A percentile compares a stretch with the other conserved stretches of the same genome.
These are phyloP conservation scores for Timema podura DNA, from an alignment of 2,888 invertebrate species.

Conservation along the genomic window DNA sequence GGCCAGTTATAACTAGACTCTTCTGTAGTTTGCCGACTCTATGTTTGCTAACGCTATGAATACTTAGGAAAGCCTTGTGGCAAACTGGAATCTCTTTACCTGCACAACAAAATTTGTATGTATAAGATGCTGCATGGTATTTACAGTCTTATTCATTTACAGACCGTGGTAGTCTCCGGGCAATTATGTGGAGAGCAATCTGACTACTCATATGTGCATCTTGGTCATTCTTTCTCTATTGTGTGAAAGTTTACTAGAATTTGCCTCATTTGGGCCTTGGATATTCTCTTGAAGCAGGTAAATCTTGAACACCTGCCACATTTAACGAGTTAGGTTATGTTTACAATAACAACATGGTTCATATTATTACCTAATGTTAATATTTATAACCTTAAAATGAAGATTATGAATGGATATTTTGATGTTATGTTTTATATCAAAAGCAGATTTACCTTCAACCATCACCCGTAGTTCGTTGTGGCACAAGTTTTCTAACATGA, in stretches of 20 bases:
- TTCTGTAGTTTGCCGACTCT: neutral
- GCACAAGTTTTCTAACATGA: neutral
- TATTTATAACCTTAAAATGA: neutral
- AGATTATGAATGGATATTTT: neutral
- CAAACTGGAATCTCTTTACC: neutral
- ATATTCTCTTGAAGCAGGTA: neutral
- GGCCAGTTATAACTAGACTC: neutral
- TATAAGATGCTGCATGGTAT: neutral
- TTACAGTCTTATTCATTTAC: neutral
- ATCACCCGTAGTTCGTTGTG: neutral
- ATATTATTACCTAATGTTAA: neutral
- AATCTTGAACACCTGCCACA: constrained; percentile 6
- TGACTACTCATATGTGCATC: neutral
- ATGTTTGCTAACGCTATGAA: neutral
- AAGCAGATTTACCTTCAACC: neutral
- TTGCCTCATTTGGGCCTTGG: neutral
- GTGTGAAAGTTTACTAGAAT: neutral
- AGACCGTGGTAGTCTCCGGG: neutral
- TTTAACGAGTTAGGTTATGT: neutral
- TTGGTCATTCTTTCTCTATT: neutral
- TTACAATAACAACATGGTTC: neutral
- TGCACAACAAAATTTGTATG: neutral
- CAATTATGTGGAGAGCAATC: constrained; percentile 1
- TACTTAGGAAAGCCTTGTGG: neutral
- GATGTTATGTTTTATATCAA: neutral